A percentile compares a stretch with the other conserved stretches of the same genome.
phyloP scores from a whole-genome alignment of 2,888 invertebrate species.

The Pediacus dermestoides region DNA sequence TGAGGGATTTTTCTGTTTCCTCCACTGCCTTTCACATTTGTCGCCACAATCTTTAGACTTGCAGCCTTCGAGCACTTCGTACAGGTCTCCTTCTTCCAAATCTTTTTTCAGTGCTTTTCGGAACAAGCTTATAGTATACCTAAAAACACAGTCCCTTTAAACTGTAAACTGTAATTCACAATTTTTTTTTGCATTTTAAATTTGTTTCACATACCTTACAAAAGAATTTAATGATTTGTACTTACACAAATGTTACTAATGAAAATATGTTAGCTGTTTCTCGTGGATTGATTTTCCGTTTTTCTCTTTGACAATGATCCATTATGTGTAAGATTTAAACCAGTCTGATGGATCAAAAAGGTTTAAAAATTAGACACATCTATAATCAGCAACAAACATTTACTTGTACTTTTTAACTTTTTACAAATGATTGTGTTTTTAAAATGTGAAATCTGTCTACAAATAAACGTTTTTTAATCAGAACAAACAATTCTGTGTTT shows the following conservation, averaged over 20 bases:
- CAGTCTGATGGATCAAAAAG: no score
- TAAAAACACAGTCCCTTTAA: conserved; percentile 43
- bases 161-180: not conserved
- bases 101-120: conserved; percentile 60
- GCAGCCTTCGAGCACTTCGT: conserved; percentile 51
- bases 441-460: no score
- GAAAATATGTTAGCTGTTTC: not conserved
- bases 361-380: not conserved
- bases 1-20: no score
- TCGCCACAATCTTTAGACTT: conserved; percentile 28
- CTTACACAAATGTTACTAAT: not conserved
- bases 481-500: no score
- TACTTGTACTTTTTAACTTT: no score
- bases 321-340: not conserved
- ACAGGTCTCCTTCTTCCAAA: conserved; percentile 59
- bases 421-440: no score
- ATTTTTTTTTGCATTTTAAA: not conserved
- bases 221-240: no score
- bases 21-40: conserved; percentile 39
- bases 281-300: not conserved
- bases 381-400: not conserved
- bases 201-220: no score
- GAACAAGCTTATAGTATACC: conserved; percentile 65
- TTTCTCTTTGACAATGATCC: not conserved
- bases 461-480: no score